Evolutionary conservation across 30 jellyfish, hydroid and myxozoan species (phyloP).

Genomic region (Cassiopea xamachana): DNA sequence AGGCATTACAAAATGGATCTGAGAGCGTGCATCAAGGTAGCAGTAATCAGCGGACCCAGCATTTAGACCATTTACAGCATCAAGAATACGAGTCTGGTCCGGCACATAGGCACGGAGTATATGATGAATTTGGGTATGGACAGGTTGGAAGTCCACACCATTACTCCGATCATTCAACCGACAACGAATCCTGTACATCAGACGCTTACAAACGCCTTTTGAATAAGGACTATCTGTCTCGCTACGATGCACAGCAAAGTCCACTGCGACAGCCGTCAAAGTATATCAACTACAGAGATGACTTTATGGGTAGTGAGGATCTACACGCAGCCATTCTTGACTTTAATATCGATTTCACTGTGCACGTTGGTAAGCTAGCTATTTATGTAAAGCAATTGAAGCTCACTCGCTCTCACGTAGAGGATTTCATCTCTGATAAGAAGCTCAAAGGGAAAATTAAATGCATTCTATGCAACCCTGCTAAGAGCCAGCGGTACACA

Average conservation of each 20-base stretch:
- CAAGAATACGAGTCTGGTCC: conserved; percentile 52
- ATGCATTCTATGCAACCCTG: conserved; percentile 85
- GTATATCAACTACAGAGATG: conserved; percentile 52
- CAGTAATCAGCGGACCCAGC: conserved; percentile 56
- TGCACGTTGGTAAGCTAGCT: conserved; percentile 95
- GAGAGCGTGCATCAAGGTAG: conserved; percentile 26
- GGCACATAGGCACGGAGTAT: conserved; percentile 10
- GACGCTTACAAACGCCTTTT: conserved; percentile 85
- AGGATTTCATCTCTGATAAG: conserved; percentile 78
- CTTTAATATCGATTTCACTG: conserved; percentile 84
- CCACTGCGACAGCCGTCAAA: conserved; percentile 68
- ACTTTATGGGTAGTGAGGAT: conserved; percentile 31
- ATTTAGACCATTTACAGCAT: conserved; percentile 15
- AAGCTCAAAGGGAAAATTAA: conserved; percentile 88
- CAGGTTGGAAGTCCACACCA: conserved; percentile 90
- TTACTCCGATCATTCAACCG: conserved; percentile 94
- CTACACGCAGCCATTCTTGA: conserved; percentile 81
- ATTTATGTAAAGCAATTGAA: conserved; percentile 82
- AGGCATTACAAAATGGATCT: conserved; percentile 34
- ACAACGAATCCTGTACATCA: conserved; percentile 87
- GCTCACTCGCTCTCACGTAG: conserved; percentile 75
- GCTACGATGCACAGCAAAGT: conserved; percentile 62
- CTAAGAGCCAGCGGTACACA: conserved; percentile 82
- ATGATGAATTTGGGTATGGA: conserved; percentile 49
- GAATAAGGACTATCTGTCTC: conserved; percentile 68